These are phyloP conservation scores for Paramisgurnus dabryanus DNA, from an alignment of 2,113 vertebrate genomes.

Conservation along the genomic window DNA sequence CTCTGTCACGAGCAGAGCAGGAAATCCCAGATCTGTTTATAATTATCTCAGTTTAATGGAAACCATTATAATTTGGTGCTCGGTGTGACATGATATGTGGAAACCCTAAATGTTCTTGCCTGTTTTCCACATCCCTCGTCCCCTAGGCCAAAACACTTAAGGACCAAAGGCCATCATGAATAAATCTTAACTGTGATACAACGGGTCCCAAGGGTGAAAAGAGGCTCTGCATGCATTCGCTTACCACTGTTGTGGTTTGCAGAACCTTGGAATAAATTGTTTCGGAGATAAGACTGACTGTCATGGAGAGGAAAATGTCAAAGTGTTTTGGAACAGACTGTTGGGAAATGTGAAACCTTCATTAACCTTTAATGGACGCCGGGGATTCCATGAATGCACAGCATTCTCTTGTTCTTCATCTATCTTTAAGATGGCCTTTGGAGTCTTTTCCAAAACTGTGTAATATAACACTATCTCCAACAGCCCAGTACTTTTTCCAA, in stretches of 20 bases:
- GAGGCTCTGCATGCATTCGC: slow-evolving; percentile 24
- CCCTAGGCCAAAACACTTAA: slow-evolving; percentile 21
- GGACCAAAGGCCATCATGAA: slow-evolving; percentile 9
- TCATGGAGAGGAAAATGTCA: slow-evolving; percentile 42
- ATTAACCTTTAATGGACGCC: slow-evolving; percentile 60
- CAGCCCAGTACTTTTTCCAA: slow-evolving; percentile 44
- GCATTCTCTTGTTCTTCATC: slow-evolving; percentile 53
- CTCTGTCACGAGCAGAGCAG: slow-evolving; percentile 47
- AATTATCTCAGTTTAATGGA: slow-evolving; percentile 46
- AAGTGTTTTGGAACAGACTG: slow-evolving; percentile 56
- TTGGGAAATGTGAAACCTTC: slow-evolving; percentile 59
- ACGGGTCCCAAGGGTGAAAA: slow-evolving; percentile 11
- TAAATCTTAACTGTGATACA: slow-evolving; percentile 23
- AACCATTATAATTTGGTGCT: slow-evolving; percentile 35
- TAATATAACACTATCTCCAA: slow-evolving; percentile 48
- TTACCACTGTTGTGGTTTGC: background rate
- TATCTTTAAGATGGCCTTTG: slow-evolving; percentile 57
- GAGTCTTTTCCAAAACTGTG: slow-evolving; percentile 55
- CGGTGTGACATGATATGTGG: slow-evolving; percentile 33
- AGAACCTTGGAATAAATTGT: slow-evolving; percentile 9
- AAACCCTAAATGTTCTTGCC: slow-evolving; percentile 21
- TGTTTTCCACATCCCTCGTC: slow-evolving; percentile 24
- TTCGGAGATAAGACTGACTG: slow-evolving; percentile 40
- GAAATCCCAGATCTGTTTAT: slow-evolving; percentile 54
- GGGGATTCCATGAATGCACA: slow-evolving; percentile 51